Conservation (phyloP, 2,797 vertebrate species). For the Rallus crepitans region DNA sequence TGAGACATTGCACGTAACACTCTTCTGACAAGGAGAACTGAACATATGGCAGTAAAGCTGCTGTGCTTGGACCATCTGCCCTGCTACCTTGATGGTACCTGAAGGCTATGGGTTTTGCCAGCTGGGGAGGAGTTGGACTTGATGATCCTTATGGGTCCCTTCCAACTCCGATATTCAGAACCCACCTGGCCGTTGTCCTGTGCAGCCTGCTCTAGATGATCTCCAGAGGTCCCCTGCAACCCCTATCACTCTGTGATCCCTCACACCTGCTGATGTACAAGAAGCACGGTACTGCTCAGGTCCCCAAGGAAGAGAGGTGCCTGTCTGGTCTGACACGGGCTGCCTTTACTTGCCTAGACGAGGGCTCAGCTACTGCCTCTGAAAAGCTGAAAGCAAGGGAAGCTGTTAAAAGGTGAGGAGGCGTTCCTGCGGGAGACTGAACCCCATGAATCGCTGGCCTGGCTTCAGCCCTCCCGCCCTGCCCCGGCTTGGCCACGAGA, state of each 20-base stretch:
- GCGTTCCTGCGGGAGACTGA: neutral
- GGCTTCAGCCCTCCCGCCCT: too few relatives aligned
- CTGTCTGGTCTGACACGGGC: neutral
- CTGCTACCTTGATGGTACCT: neutral
- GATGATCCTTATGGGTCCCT: too few relatives aligned
- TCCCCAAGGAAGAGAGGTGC: neutral
- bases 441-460: fast-evolving
- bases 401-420: neutral
- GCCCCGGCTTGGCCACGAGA: slow-evolving; percentile 9
- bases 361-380: neutral
- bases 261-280: neutral
- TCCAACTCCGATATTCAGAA: too few relatives aligned
- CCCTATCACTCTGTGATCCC: too few relatives aligned
- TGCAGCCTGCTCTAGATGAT: too few relatives aligned
- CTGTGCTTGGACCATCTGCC: neutral
- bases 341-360: neutral
- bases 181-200: too few relatives aligned
- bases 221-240: too few relatives aligned
- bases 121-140: neutral
- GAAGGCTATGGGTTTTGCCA: neutral
- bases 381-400: neutral
- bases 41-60: fast-evolving
- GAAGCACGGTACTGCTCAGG: neutral
- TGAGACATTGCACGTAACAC: fast-evolving
- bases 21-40: neutral